Conservation (phyloP, 2,888 invertebrate genomes). For the Drosophila testacea region DNA sequence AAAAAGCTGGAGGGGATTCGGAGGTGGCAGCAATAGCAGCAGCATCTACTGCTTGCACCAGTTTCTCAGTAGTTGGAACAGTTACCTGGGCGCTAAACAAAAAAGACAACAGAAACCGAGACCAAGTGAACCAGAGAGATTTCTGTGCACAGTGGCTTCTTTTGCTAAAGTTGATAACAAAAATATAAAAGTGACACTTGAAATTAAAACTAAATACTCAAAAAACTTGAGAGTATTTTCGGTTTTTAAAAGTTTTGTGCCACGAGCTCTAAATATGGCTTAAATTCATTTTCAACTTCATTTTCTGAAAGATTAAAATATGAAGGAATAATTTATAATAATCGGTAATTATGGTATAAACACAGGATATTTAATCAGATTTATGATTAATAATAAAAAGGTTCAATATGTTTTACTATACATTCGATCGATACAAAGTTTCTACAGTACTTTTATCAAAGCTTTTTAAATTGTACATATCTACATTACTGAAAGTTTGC, state of each 20-base stretch:
- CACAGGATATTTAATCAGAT: no score
- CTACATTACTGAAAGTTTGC: no score
- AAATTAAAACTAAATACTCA: background rate
- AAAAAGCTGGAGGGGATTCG: slow-evolving; percentile 32
- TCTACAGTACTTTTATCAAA: no score
- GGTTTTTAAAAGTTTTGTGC: background rate
- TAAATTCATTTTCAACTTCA: background rate
- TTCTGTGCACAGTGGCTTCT: background rate
- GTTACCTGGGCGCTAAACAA: slow-evolving; percentile 75
- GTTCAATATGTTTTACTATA: no score
- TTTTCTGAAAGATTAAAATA: no score
- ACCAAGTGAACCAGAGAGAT: slow-evolving; percentile 35
- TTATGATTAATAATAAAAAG: no score
- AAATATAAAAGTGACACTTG: background rate
- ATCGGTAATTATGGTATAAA: no score
- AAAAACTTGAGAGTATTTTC: background rate
- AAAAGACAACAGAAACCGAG: slow-evolving; percentile 46
- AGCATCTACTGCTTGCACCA: slow-evolving; percentile 66
- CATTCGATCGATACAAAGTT: no score
- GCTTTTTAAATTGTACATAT: no score
- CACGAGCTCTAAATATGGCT: background rate
- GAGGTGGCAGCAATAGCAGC: slow-evolving; percentile 10
- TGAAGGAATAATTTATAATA: no score
- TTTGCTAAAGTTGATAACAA: background rate
- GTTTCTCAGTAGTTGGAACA: slow-evolving; percentile 73